Evolutionary conservation across 2,113 vertebrate genomes (phyloP).

Genomic region (Python bivittatus): DNA sequence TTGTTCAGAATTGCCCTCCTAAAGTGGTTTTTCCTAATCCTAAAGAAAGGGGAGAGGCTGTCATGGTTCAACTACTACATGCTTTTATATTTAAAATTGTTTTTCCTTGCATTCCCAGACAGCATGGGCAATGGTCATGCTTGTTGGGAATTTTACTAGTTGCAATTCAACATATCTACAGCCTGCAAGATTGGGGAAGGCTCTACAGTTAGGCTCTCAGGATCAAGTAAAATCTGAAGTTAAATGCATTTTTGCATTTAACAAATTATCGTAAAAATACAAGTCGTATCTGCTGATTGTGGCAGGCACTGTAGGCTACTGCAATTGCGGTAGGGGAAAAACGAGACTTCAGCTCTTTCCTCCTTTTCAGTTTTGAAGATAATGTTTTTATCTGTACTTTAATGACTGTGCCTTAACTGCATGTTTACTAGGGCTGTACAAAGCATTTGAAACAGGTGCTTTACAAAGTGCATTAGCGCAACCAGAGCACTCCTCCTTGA

Average conservation of each 20-base stretch:
- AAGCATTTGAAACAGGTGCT: not conserved
- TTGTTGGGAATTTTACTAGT: not conserved
- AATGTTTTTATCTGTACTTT: not conserved
- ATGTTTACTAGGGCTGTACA: not conserved
- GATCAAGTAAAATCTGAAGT: not conserved
- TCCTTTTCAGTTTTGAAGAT: not conserved
- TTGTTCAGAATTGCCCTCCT: not conserved
- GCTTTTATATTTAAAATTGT: not conserved
- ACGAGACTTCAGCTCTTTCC: not conserved
- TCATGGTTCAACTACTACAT: not conserved
- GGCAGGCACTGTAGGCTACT: not conserved
- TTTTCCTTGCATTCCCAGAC: not conserved
- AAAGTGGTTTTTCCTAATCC: not conserved
- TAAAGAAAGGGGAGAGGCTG: not conserved
- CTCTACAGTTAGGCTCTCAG: not conserved
- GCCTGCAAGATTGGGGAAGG: not conserved
- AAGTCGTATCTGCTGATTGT: not conserved
- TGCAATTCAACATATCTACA: not conserved
- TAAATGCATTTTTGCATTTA: not conserved
- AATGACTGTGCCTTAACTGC: not conserved
- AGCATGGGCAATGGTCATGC: not conserved
- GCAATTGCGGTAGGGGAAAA: not conserved
- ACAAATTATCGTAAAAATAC: not conserved
- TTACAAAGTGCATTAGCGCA: not conserved
- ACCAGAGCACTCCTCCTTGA: not conserved